These are phyloP conservation scores for Microtus ochrogaster DNA, from an alignment of 2,113 vertebrate genomes.

Conservation along the genomic window DNA sequence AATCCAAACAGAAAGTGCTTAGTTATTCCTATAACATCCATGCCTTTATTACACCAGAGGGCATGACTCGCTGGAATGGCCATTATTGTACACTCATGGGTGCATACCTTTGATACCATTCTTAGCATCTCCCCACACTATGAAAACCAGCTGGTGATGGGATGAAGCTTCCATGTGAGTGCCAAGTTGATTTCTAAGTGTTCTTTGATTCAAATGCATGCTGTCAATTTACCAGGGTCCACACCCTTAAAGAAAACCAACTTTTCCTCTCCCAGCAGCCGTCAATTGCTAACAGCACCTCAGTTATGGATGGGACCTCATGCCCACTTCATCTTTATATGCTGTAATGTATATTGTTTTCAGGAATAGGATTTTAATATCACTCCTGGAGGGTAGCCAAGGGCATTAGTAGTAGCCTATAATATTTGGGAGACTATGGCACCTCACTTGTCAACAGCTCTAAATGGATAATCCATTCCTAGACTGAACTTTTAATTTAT, in stretches of 20 bases:
- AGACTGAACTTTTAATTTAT: neutral
- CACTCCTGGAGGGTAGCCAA: neutral
- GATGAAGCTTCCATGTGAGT: neutral
- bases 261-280: too few species aligned
- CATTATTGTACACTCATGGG: neutral
- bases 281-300: too few species aligned
- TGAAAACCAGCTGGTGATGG: neutral
- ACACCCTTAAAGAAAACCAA: too few species aligned
- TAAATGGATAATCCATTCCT: neutral
- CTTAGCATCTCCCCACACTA: neutral
- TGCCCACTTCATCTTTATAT: too few species aligned
- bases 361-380: neutral
- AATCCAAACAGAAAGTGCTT: neutral
- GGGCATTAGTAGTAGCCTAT: neutral
- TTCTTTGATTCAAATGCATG: neutral
- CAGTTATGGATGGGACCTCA: too few species aligned
- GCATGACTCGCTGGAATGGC: too few species aligned
- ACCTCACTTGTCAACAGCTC: neutral
- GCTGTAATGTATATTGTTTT: too few species aligned
- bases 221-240: too few species aligned
- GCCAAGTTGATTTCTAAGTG: neutral
- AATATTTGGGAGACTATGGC: neutral
- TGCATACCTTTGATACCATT: neutral
- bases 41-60: neutral
- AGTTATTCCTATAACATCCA: neutral